Conservation (phyloP, 2,113 vertebrate species). For the Scartelaos histophorus region DNA sequence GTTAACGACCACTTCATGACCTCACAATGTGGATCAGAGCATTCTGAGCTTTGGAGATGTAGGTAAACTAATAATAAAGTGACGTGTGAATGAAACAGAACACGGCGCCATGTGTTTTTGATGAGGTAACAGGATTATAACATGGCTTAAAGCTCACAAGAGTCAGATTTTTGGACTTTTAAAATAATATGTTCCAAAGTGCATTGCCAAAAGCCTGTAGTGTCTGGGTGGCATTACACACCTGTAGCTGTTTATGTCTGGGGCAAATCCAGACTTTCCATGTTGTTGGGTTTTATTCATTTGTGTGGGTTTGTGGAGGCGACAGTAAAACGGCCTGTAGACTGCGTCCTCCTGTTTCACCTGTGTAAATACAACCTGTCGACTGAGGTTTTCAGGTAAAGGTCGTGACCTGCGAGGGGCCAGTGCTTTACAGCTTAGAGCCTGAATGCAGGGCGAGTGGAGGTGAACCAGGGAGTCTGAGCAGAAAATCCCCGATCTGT, state of each 20-base stretch:
- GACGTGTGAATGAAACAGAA: no score
- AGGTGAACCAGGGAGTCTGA: slow-evolving; percentile 13
- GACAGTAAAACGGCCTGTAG: slow-evolving; percentile 5
- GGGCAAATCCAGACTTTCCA: background rate
- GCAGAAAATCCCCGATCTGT: background rate
- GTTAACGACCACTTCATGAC: no score
- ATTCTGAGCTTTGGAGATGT: no score
- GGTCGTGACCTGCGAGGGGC: slow-evolving; percentile 32
- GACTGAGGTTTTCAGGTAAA: slow-evolving; percentile 33
- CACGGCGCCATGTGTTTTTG: no score
- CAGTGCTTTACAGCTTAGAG: slow-evolving; percentile 55
- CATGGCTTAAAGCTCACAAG: no score
- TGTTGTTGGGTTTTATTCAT: slow-evolving; percentile 2
- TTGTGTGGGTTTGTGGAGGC: background rate
- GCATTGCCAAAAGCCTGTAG: background rate
- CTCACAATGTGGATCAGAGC: no score
- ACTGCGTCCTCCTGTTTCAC: slow-evolving; percentile 11
- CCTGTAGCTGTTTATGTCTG: slow-evolving; percentile 1
- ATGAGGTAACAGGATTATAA: no score
- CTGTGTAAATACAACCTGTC: slow-evolving; percentile 45
- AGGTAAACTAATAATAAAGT: no score
- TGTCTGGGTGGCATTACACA: background rate
- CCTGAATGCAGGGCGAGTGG: slow-evolving; percentile 40
- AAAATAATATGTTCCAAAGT: background rate
- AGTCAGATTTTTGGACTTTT: no score